Base-by-base conservation (phyloP, 2,797 vertebrate genomes). In the Myiotriccus ornatus region DNA sequence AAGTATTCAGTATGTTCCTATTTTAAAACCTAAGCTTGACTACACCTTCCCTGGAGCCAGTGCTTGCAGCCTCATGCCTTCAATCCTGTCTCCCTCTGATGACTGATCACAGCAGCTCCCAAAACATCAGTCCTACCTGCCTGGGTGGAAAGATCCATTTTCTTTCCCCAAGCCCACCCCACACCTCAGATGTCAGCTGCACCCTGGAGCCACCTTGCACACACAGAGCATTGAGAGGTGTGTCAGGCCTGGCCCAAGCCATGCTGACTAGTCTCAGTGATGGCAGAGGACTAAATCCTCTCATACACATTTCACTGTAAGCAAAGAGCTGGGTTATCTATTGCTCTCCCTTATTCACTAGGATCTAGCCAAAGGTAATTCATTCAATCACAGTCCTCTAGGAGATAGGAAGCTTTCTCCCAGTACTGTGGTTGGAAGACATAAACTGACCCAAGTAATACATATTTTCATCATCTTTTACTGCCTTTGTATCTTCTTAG, bases 271-370 rank as follows among this genome's bases (percentile, higher is more conserved):
- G 23, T 15, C 27, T 23, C 57, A 25, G 53, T 2, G 50, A 47
- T 15, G 21, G 50, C 67, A 27, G 1, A 0, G 9, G 16, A 32
- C 35, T 37, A n/a, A 50, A 43, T 19, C 47, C 27, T 64, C 50
- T 62, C 1, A 0, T 2, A 57, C 24, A 16, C 15, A 4, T 21
- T 16, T 35, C 9, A 15, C 56, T 64, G 49, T 2, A 16, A 35
- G 47, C 49, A 50, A 30, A 60, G 28, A 13, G 25, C 30, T 69
- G 70, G 7, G 9, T 22, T 30, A 65, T 25, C 22, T 14, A 4
- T 1, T 11, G 28, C 27, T 55, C 20, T 83, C 27, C 76, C n/a
- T 62, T 44, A 65, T 13, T 46, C 63, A 6, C 37, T 2, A 32
- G 35, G 52, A 71, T 79, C 27, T 35, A 76, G 69, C 35, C 55